Conservation (phyloP, 1,140 invertebrate species). For the Leptestheria dahalacensis region DNA sequence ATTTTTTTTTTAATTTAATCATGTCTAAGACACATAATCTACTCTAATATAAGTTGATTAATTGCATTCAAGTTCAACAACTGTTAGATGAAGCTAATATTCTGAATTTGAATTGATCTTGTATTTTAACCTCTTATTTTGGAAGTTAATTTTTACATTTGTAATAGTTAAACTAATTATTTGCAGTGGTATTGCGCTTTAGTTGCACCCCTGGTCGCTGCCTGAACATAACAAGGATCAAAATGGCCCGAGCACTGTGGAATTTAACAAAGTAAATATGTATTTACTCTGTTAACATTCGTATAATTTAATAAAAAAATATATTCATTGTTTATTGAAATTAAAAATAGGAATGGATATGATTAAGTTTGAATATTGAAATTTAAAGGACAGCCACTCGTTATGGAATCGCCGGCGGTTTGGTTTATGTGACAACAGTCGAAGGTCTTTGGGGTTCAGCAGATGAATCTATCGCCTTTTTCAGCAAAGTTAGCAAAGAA, state of each 20-base stretch:
- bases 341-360: too few species aligned
- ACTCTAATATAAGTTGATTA: too few species aligned
- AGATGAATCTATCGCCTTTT: neutral
- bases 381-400: neutral
- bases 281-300: neutral
- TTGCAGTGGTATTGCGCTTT: neutral
- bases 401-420: neutral
- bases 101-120: too few species aligned
- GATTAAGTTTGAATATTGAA: too few species aligned
- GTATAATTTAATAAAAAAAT: neutral
- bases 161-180: neutral
- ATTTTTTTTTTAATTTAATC: too few species aligned
- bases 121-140: too few species aligned
- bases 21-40: too few species aligned
- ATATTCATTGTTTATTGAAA: neutral
- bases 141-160: too few species aligned
- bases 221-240: neutral
- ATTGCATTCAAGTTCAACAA: too few species aligned
- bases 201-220: neutral
- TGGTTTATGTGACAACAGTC: neutral
- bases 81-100: too few species aligned
- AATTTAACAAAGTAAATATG: neutral
- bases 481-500: neutral
- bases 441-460: neutral
- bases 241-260: neutral